Conservation (phyloP, 2,797 vertebrate genomes). For the Yasuhikotakia modesta region DNA sequence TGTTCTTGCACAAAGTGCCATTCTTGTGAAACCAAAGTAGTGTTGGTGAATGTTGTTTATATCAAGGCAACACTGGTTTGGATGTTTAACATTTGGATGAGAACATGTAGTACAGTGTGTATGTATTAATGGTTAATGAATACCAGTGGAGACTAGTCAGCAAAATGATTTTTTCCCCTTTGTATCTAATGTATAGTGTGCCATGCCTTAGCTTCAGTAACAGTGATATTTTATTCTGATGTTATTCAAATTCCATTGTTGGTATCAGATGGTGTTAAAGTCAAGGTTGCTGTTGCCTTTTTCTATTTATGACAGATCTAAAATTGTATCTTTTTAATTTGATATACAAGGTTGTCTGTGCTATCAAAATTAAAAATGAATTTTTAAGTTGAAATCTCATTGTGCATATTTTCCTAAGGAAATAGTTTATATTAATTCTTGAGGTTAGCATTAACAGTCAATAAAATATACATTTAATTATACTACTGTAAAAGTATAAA, state of each 20-base stretch:
- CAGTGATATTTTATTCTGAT: constrained; percentile 26
- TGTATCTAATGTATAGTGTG: constrained; percentile 31
- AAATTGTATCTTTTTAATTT: constrained; percentile 28
- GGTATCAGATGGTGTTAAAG: constrained; percentile 22
- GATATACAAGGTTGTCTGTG: constrained; percentile 24
- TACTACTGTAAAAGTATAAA: not conserved
- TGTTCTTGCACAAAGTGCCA: constrained; percentile 47
- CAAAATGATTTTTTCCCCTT: constrained; percentile 9
- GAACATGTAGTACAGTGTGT: constrained; percentile 27
- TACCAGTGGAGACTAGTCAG: not conserved
- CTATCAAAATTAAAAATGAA: constrained; percentile 44
- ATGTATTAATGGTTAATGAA: not conserved
- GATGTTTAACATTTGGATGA: constrained; percentile 13
- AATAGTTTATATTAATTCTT: not conserved
- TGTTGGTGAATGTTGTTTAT: constrained; percentile 22
- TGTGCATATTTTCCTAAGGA: not conserved
- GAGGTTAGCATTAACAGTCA: not conserved
- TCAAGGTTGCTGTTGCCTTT: constrained; percentile 25
- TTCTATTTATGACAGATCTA: constrained; percentile 17
- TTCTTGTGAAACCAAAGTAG: constrained; percentile 50
- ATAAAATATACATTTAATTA: too few relatives aligned
- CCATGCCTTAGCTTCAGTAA: constrained; percentile 49
- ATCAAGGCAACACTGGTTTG: constrained; percentile 21
- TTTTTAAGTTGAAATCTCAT: constrained; percentile 6
- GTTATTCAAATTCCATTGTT: constrained; percentile 19